Conservation (phyloP, 2,888 invertebrate genomes). For the Drosophila silvestris region DNA sequence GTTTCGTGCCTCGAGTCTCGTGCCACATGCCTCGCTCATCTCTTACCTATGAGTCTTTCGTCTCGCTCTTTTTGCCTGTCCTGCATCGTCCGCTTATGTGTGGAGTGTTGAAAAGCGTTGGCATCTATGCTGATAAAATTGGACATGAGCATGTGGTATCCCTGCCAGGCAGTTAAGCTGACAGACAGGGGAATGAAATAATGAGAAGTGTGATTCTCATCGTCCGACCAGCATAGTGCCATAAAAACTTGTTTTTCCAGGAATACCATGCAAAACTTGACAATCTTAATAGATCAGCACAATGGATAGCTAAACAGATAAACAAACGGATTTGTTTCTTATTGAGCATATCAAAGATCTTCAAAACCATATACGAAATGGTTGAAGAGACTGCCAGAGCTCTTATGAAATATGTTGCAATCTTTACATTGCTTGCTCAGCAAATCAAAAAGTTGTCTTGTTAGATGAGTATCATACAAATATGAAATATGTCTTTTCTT, state of each 20-base stretch:
- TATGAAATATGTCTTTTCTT: not conserved
- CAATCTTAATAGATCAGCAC: constrained; percentile 44
- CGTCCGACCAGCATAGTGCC: constrained; percentile 10
- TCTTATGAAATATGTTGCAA: not conserved
- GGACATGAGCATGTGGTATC: constrained; percentile 26
- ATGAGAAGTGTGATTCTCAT: constrained; percentile 46
- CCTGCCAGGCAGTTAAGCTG: constrained; percentile 21
- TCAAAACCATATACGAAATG: not conserved
- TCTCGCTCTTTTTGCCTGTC: constrained; percentile 9
- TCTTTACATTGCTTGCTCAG: constrained; percentile 6
- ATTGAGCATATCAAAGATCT: constrained; percentile 13
- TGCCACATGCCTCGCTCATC: not conserved
- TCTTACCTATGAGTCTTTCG: not conserved
- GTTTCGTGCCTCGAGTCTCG: not conserved
- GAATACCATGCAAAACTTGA: constrained; percentile 33
- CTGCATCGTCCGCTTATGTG: constrained; percentile 33
- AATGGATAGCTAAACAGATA: constrained; percentile 24
- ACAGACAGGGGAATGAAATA: constrained; percentile 33
- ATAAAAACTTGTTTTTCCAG: constrained; percentile 39
- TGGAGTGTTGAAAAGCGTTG: constrained; percentile 56
- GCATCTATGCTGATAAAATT: constrained; percentile 55
- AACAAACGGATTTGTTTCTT: constrained; percentile 37
- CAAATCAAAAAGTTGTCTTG: constrained; percentile 2
- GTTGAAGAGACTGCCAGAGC: not conserved
- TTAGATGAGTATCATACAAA: not conserved